Conservation (phyloP, 1,140 invertebrate species). For the Andrena cerasifolii region DNA sequence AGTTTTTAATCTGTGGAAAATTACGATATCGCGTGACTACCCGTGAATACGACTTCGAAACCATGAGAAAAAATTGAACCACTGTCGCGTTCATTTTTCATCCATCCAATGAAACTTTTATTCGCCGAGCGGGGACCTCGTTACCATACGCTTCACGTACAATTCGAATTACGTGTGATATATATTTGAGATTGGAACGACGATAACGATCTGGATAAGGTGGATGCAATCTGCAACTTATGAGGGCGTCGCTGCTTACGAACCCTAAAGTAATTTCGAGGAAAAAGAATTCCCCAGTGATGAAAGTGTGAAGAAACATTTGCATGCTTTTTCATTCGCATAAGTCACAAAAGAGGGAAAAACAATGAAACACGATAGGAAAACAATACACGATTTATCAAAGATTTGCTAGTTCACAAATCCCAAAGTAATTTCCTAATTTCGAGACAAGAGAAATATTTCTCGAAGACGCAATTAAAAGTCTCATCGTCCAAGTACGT, state of each 20-base stretch:
- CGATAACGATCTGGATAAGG: neutral
- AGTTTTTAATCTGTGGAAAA: slow-evolving; percentile 13
- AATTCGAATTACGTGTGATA: neutral
- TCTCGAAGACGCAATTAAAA: no score
- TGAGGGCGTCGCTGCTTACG: no score
- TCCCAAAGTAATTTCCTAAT: no score
- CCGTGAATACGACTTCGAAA: neutral
- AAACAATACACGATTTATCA: no score
- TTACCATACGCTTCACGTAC: neutral
- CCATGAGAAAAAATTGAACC: neutral
- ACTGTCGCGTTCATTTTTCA: slow-evolving; percentile 19
- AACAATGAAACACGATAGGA: no score
- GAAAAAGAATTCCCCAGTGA: neutral
- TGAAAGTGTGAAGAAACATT: no score
- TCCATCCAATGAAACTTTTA: neutral
- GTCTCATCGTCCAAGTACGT: no score
- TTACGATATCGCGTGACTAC: slow-evolving; percentile 33
- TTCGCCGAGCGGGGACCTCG: slow-evolving; percentile 2
- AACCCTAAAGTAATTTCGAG: neutral
- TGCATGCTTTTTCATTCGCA: no score
- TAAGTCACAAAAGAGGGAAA: no score
- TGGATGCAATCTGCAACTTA: neutral
- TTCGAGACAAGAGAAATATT: no score
- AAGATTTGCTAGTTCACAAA: no score
- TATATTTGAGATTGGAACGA: neutral